Conservation (phyloP, 1,140 invertebrate genomes). For the Drosophila nigromelanica region DNA sequence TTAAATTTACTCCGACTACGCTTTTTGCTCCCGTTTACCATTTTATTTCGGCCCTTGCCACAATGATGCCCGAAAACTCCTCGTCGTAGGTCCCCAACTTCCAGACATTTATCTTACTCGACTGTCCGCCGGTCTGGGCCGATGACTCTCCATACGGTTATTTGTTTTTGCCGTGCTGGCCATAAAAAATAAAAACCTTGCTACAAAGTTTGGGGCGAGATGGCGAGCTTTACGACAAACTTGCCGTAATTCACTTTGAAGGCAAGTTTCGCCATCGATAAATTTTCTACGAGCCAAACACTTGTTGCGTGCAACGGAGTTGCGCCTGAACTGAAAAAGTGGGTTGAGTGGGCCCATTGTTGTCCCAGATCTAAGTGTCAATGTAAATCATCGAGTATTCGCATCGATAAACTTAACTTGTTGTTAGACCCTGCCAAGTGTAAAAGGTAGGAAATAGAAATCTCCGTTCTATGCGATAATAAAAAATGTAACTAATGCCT, state of each 20-base stretch:
- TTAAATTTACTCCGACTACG: slow-evolving; percentile 59
- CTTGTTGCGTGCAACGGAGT: slow-evolving; percentile 64
- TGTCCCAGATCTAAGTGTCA: slow-evolving; percentile 44
- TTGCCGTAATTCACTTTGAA: slow-evolving; percentile 78
- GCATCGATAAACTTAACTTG: slow-evolving; percentile 40
- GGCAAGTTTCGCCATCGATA: slow-evolving; percentile 70
- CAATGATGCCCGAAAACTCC: not conserved
- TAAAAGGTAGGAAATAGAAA: not conserved
- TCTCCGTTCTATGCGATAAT: too few species aligned
- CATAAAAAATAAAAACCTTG: slow-evolving; percentile 35
- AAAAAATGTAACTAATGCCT: too few species aligned
- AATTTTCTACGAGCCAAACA: slow-evolving; percentile 67
- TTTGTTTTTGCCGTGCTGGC: slow-evolving; percentile 40
- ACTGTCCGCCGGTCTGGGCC: slow-evolving; percentile 20
- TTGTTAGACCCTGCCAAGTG: not conserved
- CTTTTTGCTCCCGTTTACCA: slow-evolving; percentile 17
- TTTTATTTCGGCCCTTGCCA: slow-evolving; percentile 14
- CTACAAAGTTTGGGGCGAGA: slow-evolving; percentile 9
- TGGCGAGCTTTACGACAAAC: slow-evolving; percentile 42
- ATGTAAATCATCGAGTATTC: slow-evolving; percentile 48
- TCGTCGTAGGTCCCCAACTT: slow-evolving; percentile 29
- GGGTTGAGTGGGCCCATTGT: slow-evolving; percentile 31
- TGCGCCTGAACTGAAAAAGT: slow-evolving; percentile 1
- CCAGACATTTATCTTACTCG: slow-evolving; percentile 70
- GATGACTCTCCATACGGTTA: slow-evolving; percentile 42